A percentile compares a stretch with the other conserved stretches of the same genome.
phyloP scores from a whole-genome alignment of 1,140 invertebrate genomes.

The Lordiphosa mommai region DNA sequence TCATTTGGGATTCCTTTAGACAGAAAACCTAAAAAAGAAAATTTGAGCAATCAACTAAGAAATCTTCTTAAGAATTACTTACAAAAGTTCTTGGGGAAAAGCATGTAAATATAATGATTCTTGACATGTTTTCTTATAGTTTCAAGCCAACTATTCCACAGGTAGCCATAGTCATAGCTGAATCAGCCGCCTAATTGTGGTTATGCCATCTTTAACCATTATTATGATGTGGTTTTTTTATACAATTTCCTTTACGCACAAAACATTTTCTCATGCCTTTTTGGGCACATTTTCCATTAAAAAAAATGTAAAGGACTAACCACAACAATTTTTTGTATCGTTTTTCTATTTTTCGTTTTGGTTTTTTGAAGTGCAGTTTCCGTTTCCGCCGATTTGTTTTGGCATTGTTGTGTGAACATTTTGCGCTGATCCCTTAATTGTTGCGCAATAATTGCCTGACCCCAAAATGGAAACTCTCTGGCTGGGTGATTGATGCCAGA shows the following conservation, averaged over 20 bases:
- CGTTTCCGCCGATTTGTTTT: conserved; percentile 70
- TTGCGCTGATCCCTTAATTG: conserved; percentile 70
- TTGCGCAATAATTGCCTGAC: conserved; percentile 48
- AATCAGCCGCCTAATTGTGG: conserved; percentile 5
- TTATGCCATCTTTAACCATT: conserved; percentile 11
- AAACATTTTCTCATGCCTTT: conserved; percentile 55
- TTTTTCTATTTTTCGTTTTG: conserved; percentile 16
- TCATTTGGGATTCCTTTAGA: too few species aligned
- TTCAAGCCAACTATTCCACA: too few species aligned
- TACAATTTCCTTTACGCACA: conserved; percentile 7
- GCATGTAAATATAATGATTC: too few species aligned
- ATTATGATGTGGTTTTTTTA: conserved; percentile 5
- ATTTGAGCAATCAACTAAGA: too few species aligned
- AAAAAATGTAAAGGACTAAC: conserved; percentile 22
- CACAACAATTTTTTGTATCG: conserved; percentile 45
- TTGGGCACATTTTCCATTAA: conserved; percentile 29
- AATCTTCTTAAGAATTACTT: too few species aligned
- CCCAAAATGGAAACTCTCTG: conserved; percentile 7
- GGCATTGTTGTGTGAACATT: conserved; percentile 76
- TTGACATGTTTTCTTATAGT: too few species aligned
- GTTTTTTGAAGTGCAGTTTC: conserved; percentile 59
- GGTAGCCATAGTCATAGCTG: background rate
- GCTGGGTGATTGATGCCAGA: conserved; percentile 34
- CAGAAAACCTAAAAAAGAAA: too few species aligned
- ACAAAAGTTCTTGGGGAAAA: too few species aligned